Evolutionary conservation across 1,140 invertebrate genomes (phyloP).

Genomic region (Cotesia chilonis): DNA sequence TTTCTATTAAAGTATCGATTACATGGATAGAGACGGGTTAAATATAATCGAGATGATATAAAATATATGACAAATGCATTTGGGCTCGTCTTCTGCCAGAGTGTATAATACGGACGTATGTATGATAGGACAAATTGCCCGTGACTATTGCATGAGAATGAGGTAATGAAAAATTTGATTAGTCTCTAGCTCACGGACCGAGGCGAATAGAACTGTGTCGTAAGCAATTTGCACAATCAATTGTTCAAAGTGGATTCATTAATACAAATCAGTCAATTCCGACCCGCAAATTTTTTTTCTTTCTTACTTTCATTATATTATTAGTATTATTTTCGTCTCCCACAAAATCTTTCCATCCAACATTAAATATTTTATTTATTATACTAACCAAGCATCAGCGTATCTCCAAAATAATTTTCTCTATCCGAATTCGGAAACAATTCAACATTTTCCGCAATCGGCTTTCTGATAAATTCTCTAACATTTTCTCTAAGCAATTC

Average conservation of each 20-base stretch:
- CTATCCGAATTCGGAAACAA: conserved; percentile 68
- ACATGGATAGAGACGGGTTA: too few species aligned
- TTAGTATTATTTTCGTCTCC: conserved; percentile 4
- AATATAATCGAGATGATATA: too few species aligned
- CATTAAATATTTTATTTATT: conserved; percentile 14
- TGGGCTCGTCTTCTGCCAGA: not conserved
- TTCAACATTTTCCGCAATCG: conserved; percentile 67
- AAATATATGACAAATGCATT: not conserved
- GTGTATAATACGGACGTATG: not conserved
- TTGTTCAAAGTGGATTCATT: conserved; percentile 54
- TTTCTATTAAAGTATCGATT: not conserved
- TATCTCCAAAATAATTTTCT: conserved; percentile 70
- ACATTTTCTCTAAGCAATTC: conserved; percentile 64
- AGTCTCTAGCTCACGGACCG: conserved; percentile 40
- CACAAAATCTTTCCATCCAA: conserved; percentile 1
- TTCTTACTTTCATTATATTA: too few species aligned
- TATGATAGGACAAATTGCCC: conserved; percentile 20
- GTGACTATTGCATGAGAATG: conserved; percentile 28
- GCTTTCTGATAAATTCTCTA: conserved; percentile 64
- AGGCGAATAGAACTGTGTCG: conserved; percentile 42
- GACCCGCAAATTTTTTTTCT: not conserved
- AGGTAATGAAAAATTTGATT: conserved; percentile 34
- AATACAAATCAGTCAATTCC: conserved; percentile 41
- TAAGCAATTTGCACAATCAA: conserved; percentile 53
- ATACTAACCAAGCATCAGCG: conserved; percentile 70